Base-by-base conservation (phyloP, 2,888 invertebrate species). In the Protodeltote pygarga region DNA sequence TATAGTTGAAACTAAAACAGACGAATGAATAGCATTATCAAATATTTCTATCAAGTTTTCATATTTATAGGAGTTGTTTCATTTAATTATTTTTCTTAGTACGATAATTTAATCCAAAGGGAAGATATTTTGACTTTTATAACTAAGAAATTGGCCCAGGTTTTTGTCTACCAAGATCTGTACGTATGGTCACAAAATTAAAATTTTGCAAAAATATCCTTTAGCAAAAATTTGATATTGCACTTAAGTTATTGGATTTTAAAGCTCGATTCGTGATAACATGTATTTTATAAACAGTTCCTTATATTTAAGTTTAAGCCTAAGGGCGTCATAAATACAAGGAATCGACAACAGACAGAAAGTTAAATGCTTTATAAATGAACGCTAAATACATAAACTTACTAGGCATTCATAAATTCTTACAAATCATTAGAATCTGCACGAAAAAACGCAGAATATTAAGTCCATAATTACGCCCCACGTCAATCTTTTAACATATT, bases 191-290 rank as follows among this genome's bases (percentile, higher is more conserved):
- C 35, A 50, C 39, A 38, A 41, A 62, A 40, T 11, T 27, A 44
- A 44, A 55, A 41, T 40, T 21, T 34, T 64, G 60, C 54, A 52
- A 65, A 51, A 51, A 52, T 59, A 55, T 52, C 27, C 49, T 35
- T 38, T 52, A 42, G 44, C 45, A 49, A 42, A 54, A 40, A 45
- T 52, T 55, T 58, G 46, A 60, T 65, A 69, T 70, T 70, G 71
- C 71, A 67, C 71, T 65, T 55, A 51, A 49, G 42, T 68, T 59
- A 60, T 55, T 60, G 54, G 46, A 23, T 54, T 47, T 67, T 66
- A 65, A 71, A 71, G 71, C 71, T 71, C 71, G 58, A 54, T 71
- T 71, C 58, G 41, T 62, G 58, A 70, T 66, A 54, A 67, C 38
- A 49, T 65, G 52, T 53, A 47, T 60, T 51, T 41, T 41, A 54